Percentiles rank a stretch among this genome's conserved stretches.
phyloP scores from a whole-genome alignment of 2,113 vertebrate species.

The Alligator mississippiensis region DNA sequence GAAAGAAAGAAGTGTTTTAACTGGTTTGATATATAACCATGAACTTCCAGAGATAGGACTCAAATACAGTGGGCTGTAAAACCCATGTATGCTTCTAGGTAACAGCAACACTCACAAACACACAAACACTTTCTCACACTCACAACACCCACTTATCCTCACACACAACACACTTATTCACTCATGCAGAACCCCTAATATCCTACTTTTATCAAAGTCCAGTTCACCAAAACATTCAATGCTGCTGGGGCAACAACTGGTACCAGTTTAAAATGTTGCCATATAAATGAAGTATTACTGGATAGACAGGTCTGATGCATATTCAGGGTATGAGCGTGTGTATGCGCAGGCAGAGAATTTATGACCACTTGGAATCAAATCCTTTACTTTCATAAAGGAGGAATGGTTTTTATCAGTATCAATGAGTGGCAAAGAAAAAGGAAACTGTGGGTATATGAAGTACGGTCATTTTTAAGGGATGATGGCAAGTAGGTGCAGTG shows the following conservation, averaged over 20 bases:
- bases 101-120: constrained; percentile 41
- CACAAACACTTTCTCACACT: constrained; percentile 11
- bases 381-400: neutral
- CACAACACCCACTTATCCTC: neutral
- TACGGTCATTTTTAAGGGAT: constrained; percentile 22
- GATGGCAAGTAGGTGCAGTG: constrained; percentile 61
- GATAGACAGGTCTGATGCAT: constrained; percentile 34
- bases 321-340: neutral
- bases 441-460: neutral
- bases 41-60: constrained; percentile 60
- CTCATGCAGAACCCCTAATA: constrained; percentile 50
- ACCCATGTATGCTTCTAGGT: constrained; percentile 9
- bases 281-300: constrained; percentile 64
- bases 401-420: constrained; percentile 16
- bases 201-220: constrained; percentile 49
- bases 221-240: constrained; percentile 53
- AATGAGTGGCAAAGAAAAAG: constrained; percentile 3
- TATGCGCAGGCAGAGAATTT: constrained; percentile 42
- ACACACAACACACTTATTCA: constrained; percentile 27
- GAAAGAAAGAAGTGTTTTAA: constrained; percentile 68
- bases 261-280: constrained; percentile 71
- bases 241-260: constrained; percentile 69
- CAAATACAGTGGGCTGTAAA: constrained; percentile 36
- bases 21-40: constrained; percentile 63
- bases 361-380: neutral